Percentiles rank a stretch among this genome's conserved stretches.
Evolutionary conservation across 2,888 invertebrate species (phyloP).

Genomic region (Adela reaumurella): DNA sequence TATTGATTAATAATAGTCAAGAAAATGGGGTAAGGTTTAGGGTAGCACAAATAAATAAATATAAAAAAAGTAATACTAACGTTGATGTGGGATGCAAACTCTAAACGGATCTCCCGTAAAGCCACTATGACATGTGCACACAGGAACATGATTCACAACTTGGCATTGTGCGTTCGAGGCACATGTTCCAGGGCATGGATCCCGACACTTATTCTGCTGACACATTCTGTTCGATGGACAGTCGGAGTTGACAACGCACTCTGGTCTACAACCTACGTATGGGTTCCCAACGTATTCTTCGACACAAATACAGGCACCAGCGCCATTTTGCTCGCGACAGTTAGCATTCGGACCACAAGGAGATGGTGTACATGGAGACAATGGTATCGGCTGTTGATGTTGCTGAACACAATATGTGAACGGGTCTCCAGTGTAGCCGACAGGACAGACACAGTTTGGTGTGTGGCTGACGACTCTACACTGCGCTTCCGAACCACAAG

Average conservation of each 20-base stretch:
- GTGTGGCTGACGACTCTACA: conserved; percentile 73
- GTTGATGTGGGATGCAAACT: conserved; percentile 27
- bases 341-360: conserved; percentile 72
- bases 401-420: conserved; percentile 59
- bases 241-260: conserved; percentile 71
- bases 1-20: too few relatives aligned
- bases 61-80: too few relatives aligned
- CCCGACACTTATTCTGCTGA: conserved; percentile 68
- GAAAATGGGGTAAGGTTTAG: too few relatives aligned
- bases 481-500: conserved; percentile 66
- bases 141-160: conserved; percentile 68
- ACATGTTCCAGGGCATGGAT: conserved; percentile 75
- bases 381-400: conserved; percentile 27
- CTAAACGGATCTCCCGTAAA: conserved; percentile 62
- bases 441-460: conserved; percentile 64
- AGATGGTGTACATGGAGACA: conserved; percentile 64
- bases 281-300: conserved; percentile 63
- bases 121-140: conserved; percentile 64
- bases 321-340: conserved; percentile 64
- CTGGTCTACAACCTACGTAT: conserved; percentile 69
- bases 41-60: too few relatives aligned
- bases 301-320: conserved; percentile 68
- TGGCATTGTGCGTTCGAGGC: conserved; percentile 70
- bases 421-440: conserved; percentile 69
- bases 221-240: conserved; percentile 71